phyloP scores from a whole-genome alignment of 2,888 invertebrate genomes.

The Nematopogon swammerdamellus region DNA sequence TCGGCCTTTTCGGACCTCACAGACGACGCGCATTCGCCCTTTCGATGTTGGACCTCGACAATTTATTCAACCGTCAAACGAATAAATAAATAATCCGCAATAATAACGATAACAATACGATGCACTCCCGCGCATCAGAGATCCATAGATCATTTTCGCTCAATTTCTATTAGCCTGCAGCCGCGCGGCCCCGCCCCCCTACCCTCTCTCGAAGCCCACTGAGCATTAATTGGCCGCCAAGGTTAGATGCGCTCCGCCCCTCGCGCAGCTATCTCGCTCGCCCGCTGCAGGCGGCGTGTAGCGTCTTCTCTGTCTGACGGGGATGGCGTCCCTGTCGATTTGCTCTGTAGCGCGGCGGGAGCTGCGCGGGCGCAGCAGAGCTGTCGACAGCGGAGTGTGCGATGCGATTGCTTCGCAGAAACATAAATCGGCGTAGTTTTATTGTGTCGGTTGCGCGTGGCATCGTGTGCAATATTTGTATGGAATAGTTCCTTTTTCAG shows the following conservation, averaged over 20 bases:
- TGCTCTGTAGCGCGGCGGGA: conserved; percentile 39
- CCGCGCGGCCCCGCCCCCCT: conserved; percentile 37
- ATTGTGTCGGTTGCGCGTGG: conserved; percentile 27
- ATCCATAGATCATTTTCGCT: conserved; percentile 54
- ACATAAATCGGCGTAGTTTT: conserved; percentile 41
- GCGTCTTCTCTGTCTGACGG: conserved; percentile 7
- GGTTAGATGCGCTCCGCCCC: conserved; percentile 42
- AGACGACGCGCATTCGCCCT: conserved; percentile 22
- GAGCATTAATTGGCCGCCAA: conserved; percentile 52
- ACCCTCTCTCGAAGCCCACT: conserved; percentile 34
- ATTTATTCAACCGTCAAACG: conserved; percentile 5
- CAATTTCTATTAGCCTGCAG: conserved; percentile 49
- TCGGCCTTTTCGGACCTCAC: conserved; percentile 22
- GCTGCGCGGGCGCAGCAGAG: conserved; percentile 33
- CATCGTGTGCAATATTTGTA: conserved; percentile 52
- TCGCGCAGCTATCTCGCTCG: conserved; percentile 21
- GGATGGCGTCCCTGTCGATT: conserved; percentile 17
- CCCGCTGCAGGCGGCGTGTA: conserved; percentile 19
- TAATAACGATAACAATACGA: conserved; percentile 48
- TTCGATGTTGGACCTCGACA: neutral
- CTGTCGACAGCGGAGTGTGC: too few species aligned
- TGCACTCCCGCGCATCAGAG: conserved; percentile 28
- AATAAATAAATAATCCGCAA: conserved; percentile 21
- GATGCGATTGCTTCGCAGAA: conserved; percentile 34
- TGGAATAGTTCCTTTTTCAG: conserved; percentile 33